phyloP scores from a whole-genome alignment of 2,888 invertebrate genomes.

The Dendrolimus pini region DNA sequence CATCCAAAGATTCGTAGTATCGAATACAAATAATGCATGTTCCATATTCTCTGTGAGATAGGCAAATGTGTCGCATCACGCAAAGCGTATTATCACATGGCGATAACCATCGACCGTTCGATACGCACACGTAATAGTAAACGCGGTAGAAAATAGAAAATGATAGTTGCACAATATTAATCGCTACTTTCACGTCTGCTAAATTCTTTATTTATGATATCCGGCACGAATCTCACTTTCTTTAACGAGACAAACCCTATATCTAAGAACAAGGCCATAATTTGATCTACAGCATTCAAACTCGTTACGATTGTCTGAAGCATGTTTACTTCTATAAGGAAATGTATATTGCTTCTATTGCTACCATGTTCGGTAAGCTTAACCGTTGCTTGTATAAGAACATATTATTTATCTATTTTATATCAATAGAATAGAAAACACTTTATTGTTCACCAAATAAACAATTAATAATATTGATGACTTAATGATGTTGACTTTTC shows the following conservation, averaged over 20 bases:
- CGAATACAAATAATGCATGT: slow-evolving; percentile 37
- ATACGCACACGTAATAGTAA: slow-evolving; percentile 36
- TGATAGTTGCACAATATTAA: slow-evolving; percentile 29
- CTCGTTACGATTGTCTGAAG: slow-evolving; percentile 4
- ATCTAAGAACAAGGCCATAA: not conserved
- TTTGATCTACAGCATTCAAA: slow-evolving; percentile 7
- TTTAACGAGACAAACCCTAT: not conserved
- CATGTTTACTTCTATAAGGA: too few species aligned
- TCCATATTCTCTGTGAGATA: slow-evolving; percentile 16
- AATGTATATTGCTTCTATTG: too few species aligned
- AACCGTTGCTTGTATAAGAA: too few species aligned
- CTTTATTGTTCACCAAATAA: too few species aligned
- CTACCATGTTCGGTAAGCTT: too few species aligned
- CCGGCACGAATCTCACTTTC: slow-evolving; percentile 10
- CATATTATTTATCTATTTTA: too few species aligned
- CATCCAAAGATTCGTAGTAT: slow-evolving; percentile 32
- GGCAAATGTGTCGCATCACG: slow-evolving; percentile 34
- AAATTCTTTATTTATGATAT: slow-evolving; percentile 18
- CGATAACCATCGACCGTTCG: slow-evolving; percentile 17
- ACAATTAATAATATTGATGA: too few species aligned
- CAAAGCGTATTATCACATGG: slow-evolving; percentile 26
- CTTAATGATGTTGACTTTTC: too few species aligned
- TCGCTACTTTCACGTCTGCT: slow-evolving; percentile 30
- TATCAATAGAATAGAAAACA: too few species aligned
- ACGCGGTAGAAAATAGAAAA: slow-evolving; percentile 25